Percentiles rank a stretch among this genome's conserved stretches.
phyloP scores from a whole-genome alignment of 23 tunicate genomes.

The Trididemnum nubilum region DNA sequence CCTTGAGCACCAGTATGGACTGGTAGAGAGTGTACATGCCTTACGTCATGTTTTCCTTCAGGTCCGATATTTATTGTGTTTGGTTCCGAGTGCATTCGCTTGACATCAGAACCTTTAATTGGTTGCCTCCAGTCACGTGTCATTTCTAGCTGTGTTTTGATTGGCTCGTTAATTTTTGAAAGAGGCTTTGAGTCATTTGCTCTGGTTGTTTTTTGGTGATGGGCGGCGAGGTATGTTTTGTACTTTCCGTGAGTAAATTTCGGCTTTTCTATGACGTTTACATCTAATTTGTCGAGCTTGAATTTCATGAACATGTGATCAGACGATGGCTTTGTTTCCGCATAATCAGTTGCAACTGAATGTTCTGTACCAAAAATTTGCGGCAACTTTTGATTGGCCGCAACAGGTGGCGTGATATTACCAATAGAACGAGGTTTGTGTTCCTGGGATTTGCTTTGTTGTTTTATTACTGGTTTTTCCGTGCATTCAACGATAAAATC shows the following conservation, averaged over 20 bases:
- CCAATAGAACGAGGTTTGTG: background rate
- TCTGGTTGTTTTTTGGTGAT: background rate
- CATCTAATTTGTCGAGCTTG: background rate
- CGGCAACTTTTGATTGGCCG: background rate
- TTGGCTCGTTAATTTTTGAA: background rate
- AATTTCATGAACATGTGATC: background rate
- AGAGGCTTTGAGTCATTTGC: background rate
- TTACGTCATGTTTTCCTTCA: background rate
- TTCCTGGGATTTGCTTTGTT: background rate
- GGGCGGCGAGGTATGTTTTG: background rate
- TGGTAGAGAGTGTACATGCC: too few species aligned
- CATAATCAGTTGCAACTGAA: background rate
- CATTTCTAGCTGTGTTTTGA: background rate
- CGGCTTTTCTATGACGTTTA: background rate
- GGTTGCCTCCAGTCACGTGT: background rate
- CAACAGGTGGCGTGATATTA: background rate
- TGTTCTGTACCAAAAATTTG: background rate
- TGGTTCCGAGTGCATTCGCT: background rate
- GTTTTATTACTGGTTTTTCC: background rate
- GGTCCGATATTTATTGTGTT: background rate
- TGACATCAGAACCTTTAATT: too few species aligned
- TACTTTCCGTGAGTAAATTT: background rate
- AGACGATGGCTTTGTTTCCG: background rate
- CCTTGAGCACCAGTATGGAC: too few species aligned
- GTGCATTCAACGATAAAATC: too few species aligned